phyloP scores from a whole-genome alignment of 1,140 invertebrate genomes.

The Drosophila pandora region DNA sequence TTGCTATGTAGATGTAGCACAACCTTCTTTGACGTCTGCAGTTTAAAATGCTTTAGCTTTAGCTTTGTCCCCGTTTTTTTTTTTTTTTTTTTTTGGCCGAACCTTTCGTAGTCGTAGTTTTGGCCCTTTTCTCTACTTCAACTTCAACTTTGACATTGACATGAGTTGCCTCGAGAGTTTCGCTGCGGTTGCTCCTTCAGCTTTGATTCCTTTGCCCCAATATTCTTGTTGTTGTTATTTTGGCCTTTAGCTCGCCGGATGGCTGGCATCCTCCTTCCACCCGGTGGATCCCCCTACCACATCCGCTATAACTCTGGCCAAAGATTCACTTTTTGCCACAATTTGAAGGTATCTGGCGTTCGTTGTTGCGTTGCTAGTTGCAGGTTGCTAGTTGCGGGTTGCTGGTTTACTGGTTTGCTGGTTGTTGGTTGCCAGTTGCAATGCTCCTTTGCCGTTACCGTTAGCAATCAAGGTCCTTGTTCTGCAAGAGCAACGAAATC shows the following conservation, averaged over 20 bases:
- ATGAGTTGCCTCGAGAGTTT: conserved; percentile 75
- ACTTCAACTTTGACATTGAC: conserved; percentile 72
- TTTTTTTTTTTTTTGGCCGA: neutral
- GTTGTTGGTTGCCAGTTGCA: conserved; percentile 9
- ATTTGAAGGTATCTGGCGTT: conserved; percentile 74
- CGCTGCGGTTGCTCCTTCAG: conserved; percentile 57
- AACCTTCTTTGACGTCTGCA: conserved; percentile 77
- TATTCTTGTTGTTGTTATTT: conserved; percentile 21
- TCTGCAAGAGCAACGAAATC: conserved; percentile 36
- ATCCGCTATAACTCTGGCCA: conserved; percentile 19
- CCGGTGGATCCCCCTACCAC: conserved; percentile 12
- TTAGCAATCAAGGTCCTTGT: conserved; percentile 49
- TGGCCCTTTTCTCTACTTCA: conserved; percentile 14
- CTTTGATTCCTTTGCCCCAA: conserved; percentile 25
- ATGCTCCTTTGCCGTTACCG: conserved; percentile 32
- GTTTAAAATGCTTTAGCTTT: conserved; percentile 61
- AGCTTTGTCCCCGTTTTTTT: conserved; percentile 28
- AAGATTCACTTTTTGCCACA: conserved; percentile 64
- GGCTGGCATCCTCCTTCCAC: conserved; percentile 55
- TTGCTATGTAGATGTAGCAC: conserved; percentile 80
- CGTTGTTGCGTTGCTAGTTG: conserved; percentile 69
- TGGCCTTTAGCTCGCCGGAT: conserved; percentile 38
- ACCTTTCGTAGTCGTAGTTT: neutral
- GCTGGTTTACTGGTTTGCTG: neutral
- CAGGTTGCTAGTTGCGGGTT: neutral